Conservation (phyloP, 2,888 invertebrate species). For the Lypha dubia region DNA sequence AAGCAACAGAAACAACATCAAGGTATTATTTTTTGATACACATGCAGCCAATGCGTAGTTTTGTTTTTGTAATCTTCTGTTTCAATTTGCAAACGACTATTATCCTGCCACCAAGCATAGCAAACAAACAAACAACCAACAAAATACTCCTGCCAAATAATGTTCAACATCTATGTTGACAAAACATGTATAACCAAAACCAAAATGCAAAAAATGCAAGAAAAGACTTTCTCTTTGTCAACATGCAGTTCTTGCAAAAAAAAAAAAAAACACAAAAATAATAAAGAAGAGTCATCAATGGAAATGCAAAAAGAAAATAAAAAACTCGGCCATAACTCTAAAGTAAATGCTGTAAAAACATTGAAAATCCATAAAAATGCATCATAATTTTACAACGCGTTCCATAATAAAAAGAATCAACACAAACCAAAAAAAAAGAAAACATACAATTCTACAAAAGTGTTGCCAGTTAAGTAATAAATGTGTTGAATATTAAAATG, state of each 20-base stretch:
- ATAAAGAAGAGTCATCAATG: conserved; percentile 73
- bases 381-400: conserved; percentile 81
- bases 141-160: conserved; percentile 46
- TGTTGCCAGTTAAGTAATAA: conserved; percentile 11
- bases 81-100: conserved; percentile 60
- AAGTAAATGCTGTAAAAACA: conserved; percentile 80
- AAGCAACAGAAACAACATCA: conserved; percentile 31
- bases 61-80: conserved; percentile 35
- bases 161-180: conserved; percentile 60
- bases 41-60: conserved; percentile 54
- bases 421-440: too few relatives aligned
- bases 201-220: conserved; percentile 39
- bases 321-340: conserved; percentile 62
- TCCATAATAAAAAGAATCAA: conserved; percentile 22
- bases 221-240: conserved; percentile 73
- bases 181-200: conserved; percentile 37
- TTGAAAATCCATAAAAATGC: conserved; percentile 84
- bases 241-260: conserved; percentile 73
- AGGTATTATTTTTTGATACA: conserved; percentile 55
- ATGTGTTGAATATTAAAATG: too few relatives aligned
- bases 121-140: neutral
- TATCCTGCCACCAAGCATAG: neutral
- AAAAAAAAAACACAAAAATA: too few relatives aligned
- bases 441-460: neutral
- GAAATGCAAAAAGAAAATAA: conserved; percentile 55